Base-by-base conservation (phyloP, 2,797 vertebrate genomes). In the Anabas testudineus region DNA sequence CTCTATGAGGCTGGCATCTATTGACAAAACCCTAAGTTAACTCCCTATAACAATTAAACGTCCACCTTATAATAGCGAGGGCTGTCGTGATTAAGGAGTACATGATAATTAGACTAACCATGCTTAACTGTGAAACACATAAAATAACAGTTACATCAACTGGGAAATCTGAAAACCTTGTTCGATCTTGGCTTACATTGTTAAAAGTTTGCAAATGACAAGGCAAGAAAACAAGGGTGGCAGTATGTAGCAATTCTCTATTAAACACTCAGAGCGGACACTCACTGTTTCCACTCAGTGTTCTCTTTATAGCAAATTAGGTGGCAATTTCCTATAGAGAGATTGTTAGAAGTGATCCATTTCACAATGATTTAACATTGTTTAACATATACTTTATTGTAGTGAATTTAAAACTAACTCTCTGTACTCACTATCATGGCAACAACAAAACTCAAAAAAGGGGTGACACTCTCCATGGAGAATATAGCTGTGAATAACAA, bases 1-100 rank as follows among this genome's bases (percentile, higher is more conserved):
- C 45, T 34, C 21, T 70, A 15, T 42, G 6, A 66, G 37, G 26
- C 15, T 32, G 42, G 24, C 18, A 49, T 71, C 30, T 24, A 30
- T 51, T 59, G 51, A 22, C 32, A 47, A 56, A 49, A 74, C 26
- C 28, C 21, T 58, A 22, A 67, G 51, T 18, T 28, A 28, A 57
- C 19, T 61, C 28, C 9, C 22, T 48, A 30, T 43, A 34, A 65
- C 18, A n/a, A 42, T 24, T 19, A 24, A 55, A 52, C 16, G 12
- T 15, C 18, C 14, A 48, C 18, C 61, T 51, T 30, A 26, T 18
- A 5, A 64, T 22, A 15, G 64, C 5, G 30, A 54, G 32, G 21
- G 9, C 15, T 65, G 7, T 32, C 41, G 10, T 51, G 19, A 60
- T 9, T 19, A 5, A 30, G 8, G 12, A 41, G 13, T 2, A 32